phyloP scores from a whole-genome alignment of 2,113 vertebrate genomes.

The Cynocephalus volans region DNA sequence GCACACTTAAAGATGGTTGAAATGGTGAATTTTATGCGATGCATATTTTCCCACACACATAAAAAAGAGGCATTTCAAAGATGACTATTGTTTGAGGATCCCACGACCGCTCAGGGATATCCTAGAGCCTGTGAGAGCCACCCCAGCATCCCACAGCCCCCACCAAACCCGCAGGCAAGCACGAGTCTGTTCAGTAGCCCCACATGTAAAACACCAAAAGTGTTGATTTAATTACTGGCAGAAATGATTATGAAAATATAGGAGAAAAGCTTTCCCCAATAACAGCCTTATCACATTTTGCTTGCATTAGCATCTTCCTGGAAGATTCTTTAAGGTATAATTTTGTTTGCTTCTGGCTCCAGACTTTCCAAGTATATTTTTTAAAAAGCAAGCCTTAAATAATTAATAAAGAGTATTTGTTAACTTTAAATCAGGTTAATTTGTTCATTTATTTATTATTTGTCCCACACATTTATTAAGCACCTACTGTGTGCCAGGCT shows the following conservation, averaged over 20 bases:
- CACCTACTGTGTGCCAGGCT: neutral
- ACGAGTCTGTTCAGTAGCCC: fast-evolving
- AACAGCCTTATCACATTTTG: neutral
- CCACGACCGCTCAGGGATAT: fast-evolving
- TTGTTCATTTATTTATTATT: neutral
- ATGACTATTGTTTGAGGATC: fast-evolving
- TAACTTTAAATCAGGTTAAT: neutral
- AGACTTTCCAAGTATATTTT: neutral
- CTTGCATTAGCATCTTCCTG: neutral
- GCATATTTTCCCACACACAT: neutral
- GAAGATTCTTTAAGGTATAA: neutral
- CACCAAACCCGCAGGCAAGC: neutral
- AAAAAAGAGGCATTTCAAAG: too few relatives aligned
- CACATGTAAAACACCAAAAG: neutral
- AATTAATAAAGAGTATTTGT: neutral
- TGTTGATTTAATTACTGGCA: neutral
- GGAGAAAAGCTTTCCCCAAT: neutral
- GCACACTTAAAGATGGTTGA: neutral
- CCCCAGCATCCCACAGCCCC: fast-evolving
- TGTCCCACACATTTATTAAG: neutral
- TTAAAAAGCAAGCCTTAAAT: neutral
- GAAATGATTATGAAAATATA: neutral
- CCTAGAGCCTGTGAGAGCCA: neutral
- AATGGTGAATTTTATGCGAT: neutral
- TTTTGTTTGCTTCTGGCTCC: neutral